Evolutionary conservation across 2,797 vertebrate species (phyloP), one percentile per base, ranked within the genome.

Genomic region (Anguilla obscura): DNA sequence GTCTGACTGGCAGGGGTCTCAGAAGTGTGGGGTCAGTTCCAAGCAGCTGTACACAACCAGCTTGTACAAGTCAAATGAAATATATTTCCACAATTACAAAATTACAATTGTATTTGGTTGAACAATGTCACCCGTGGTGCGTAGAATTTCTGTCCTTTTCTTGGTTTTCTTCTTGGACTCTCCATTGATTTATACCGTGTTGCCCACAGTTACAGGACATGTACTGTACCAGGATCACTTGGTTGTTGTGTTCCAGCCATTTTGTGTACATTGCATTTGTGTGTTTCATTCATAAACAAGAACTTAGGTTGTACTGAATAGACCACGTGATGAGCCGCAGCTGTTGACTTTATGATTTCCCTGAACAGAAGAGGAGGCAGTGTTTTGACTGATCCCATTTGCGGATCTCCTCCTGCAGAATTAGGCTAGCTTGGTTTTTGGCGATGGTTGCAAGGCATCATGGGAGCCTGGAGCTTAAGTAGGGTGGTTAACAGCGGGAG

Each of bases 401-500:
- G 85, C 21, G 18, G 85, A 27, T 86, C n/a, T 52, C 66, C 48
- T 86, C 66, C 33, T 50, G 10, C 63, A 74, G 66, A 86, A 86
- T 69, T 86, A 86, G 84, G 84, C 54, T 85, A 85, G 14, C 36
- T 69, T 60, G 30, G 18, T 86, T 88, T 88, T 48, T 85, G 45
- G 83, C 89, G 86, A 84, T 82, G 82, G 50, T 69, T 66, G 88
- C 86, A 88, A 88, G 84, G 86, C 87, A 90, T 90, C 66, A 69
- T 88, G 90, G 90, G 89, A 88, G 88, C 56, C 40, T 58, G 48
- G 86, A 71, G 88, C 88, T 90, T 91, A 88, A 27, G 8, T 66
- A 82, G 33, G 79, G 71, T 36, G 79, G 88, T 90, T 89, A 89
- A 89, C 89, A 88, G 87, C 80, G 74, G 88, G 76, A 82, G 40